phyloP scores from a whole-genome alignment of 2,113 vertebrate species.

The Aphyosemion australe region DNA sequence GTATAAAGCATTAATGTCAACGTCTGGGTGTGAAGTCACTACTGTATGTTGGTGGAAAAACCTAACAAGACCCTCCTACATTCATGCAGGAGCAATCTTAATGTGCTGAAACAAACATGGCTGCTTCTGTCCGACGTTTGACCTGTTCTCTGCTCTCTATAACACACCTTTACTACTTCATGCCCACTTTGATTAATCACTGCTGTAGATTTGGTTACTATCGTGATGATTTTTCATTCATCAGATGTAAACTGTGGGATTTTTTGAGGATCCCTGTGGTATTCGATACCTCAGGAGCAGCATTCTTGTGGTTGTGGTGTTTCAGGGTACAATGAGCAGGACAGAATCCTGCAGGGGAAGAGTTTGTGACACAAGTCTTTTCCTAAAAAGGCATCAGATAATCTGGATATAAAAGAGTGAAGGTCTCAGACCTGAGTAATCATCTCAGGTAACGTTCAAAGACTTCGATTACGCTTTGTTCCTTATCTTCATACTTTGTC shows the following conservation, averaged over 20 bases:
- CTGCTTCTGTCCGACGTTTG: not conserved
- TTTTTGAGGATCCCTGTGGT: not conserved
- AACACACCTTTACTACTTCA: not conserved
- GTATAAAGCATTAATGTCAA: not conserved
- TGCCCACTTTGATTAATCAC: slow-evolving; percentile 1
- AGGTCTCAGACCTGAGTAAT: no score
- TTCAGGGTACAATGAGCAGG: not conserved
- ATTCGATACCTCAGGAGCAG: not conserved
- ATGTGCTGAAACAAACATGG: not conserved
- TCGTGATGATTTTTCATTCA: not conserved
- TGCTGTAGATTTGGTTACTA: not conserved
- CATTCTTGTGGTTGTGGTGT: not conserved
- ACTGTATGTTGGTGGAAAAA: not conserved
- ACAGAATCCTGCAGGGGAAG: slow-evolving; percentile 4
- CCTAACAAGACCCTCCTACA: not conserved
- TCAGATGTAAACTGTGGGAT: not conserved
- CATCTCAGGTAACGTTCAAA: not conserved
- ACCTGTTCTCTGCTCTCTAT: not conserved
- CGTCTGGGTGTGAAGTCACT: not conserved
- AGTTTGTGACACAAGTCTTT: no score
- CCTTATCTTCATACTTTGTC: slow-evolving; percentile 11
- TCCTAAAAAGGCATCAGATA: no score
- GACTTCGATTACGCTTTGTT: slow-evolving; percentile 10
- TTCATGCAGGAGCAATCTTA: not conserved
- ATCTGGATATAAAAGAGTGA: not conserved